Percentiles rank a stretch among this genome's conserved stretches.
phyloP scores from a whole-genome alignment of 2,888 invertebrate species.

The Caenorhabditis imperialis region DNA sequence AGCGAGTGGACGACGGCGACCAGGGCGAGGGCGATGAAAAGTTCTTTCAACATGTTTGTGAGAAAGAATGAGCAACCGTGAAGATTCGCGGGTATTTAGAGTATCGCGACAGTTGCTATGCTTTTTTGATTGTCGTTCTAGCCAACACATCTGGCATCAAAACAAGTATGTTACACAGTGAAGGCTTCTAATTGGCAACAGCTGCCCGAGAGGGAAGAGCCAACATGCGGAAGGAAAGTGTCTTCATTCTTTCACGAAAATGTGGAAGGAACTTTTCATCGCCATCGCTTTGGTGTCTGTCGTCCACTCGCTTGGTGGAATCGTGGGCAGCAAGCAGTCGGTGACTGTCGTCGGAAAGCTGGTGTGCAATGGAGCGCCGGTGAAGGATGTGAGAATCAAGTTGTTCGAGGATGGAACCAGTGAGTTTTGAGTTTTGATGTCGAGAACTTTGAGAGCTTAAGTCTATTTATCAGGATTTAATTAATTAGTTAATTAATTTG shows the following conservation, averaged over 20 bases:
- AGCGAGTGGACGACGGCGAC: slow-evolving; percentile 3
- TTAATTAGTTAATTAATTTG: too few relatives aligned
- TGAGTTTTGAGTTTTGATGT: too few relatives aligned
- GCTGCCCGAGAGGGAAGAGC: too few relatives aligned
- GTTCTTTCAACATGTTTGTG: slow-evolving; percentile 14
- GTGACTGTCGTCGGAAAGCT: slow-evolving; percentile 38
- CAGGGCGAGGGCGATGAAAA: slow-evolving; percentile 6
- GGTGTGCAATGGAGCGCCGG: slow-evolving; percentile 36
- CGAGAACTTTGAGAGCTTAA: too few relatives aligned
- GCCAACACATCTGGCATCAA: slow-evolving; percentile 1
- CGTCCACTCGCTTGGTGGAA: slow-evolving; percentile 10
- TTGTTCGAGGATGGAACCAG: slow-evolving; percentile 42
- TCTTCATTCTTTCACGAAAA: neutral
- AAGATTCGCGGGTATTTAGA: too few relatives aligned
- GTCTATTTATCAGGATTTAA: too few relatives aligned
- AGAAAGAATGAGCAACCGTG: too few relatives aligned
- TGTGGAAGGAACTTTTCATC: slow-evolving; percentile 15
- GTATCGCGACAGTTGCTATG: too few relatives aligned
- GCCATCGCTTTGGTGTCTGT: slow-evolving; percentile 4
- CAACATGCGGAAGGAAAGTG: neutral
- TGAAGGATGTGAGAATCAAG: slow-evolving; percentile 26
- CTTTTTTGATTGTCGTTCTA: too few relatives aligned
- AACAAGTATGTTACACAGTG: slow-evolving; percentile 10
- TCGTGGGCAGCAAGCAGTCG: slow-evolving; percentile 35
- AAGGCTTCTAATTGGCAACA: neutral